phyloP scores from a whole-genome alignment of 2,888 invertebrate genomes.

The Ophion ellenae region DNA sequence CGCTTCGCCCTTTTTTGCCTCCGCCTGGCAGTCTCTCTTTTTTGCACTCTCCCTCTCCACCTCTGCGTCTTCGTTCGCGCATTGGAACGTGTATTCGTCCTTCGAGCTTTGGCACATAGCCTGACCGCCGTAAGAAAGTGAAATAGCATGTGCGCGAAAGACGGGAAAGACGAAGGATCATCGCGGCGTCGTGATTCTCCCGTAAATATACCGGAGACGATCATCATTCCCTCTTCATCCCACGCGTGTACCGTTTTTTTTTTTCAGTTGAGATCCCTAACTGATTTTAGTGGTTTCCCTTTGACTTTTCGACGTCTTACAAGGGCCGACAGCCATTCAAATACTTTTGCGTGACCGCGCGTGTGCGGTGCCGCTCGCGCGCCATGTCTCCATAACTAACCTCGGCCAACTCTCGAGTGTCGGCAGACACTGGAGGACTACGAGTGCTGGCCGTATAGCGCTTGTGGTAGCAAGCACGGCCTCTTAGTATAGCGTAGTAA shows the following conservation, averaged over 20 bases:
- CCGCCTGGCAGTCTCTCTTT: conserved; percentile 49
- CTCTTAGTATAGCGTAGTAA: conserved; percentile 19
- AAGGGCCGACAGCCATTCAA: conserved; percentile 82
- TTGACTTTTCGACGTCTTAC: conserved; percentile 83
- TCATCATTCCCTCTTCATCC: conserved; percentile 68
- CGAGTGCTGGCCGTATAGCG: neutral
- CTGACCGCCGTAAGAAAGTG: conserved; percentile 33
- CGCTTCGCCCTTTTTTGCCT: conserved; percentile 52
- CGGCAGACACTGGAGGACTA: conserved; percentile 48
- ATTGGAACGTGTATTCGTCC: conserved; percentile 36
- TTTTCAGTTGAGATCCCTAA: conserved; percentile 82
- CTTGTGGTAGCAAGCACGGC: conserved; percentile 5
- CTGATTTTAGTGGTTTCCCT: conserved; percentile 83
- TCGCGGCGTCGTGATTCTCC: conserved; percentile 49
- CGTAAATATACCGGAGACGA: conserved; percentile 53
- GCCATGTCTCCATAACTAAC: conserved; percentile 81
- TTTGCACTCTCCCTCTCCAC: conserved; percentile 15
- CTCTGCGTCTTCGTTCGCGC: conserved; percentile 37
- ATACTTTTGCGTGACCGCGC: conserved; percentile 82
- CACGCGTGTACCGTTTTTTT: conserved; percentile 66
- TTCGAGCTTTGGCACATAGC: conserved; percentile 28
- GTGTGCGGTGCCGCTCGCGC: conserved; percentile 70
- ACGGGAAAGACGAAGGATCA: conserved; percentile 46
- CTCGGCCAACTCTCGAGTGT: conserved; percentile 77
- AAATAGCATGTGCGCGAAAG: conserved; percentile 41